These are phyloP conservation scores for Simalia tracyae DNA, from an alignment of 2,797 vertebrate genomes.

Conservation along the genomic window DNA sequence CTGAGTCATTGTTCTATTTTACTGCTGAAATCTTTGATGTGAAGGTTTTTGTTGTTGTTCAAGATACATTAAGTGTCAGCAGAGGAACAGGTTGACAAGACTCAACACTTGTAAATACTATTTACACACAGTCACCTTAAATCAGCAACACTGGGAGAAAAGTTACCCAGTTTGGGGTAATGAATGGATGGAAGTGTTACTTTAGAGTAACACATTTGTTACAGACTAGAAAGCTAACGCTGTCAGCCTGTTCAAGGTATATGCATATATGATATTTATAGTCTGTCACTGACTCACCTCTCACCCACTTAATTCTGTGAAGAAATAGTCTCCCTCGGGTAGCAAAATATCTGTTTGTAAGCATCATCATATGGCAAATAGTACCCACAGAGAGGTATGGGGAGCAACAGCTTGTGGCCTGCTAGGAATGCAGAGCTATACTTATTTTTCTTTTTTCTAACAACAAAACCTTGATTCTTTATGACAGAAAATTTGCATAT, in stretches of 20 bases:
- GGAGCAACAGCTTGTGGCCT: slow-evolving; percentile 1
- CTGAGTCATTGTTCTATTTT: background rate
- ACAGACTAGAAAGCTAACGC: slow-evolving; percentile 49
- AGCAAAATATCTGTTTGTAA: slow-evolving; percentile 62
- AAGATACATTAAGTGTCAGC: slow-evolving; percentile 10
- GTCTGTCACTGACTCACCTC: slow-evolving; percentile 40
- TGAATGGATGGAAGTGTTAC: slow-evolving; percentile 32
- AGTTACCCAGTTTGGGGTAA: slow-evolving; percentile 15
- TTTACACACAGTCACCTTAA: slow-evolving; percentile 39
- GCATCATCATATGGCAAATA: slow-evolving; percentile 44
- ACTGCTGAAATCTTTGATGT: background rate
- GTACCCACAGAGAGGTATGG: slow-evolving; percentile 31
- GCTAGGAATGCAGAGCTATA: slow-evolving; percentile 3
- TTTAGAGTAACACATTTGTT: slow-evolving; percentile 55
- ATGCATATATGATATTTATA: slow-evolving; percentile 59
- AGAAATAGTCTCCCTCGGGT: slow-evolving; percentile 56
- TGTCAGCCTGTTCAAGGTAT: slow-evolving; percentile 50
- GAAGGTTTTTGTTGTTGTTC: slow-evolving; percentile 13
- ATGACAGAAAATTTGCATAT: background rate
- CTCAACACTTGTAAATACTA: background rate
- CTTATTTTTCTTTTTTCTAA: background rate
- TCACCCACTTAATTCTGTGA: slow-evolving; percentile 57
- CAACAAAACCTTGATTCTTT: slow-evolving; percentile 2
- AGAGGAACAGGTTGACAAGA: slow-evolving; percentile 21
- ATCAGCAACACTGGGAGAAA: slow-evolving; percentile 15